Conservation (phyloP, 1,140 invertebrate species). For the Thalassaphorura encarpata region DNA sequence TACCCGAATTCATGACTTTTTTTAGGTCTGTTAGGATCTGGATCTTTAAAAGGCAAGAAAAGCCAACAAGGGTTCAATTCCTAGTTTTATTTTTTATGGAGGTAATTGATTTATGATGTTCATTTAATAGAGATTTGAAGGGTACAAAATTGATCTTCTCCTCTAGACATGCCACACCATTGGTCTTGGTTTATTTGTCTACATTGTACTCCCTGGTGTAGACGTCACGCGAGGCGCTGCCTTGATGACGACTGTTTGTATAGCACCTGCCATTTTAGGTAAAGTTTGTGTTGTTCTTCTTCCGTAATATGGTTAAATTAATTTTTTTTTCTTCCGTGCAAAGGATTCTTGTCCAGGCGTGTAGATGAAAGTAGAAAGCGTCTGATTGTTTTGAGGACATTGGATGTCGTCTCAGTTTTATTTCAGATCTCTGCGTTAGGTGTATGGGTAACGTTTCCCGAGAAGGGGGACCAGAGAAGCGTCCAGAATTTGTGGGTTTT, state of each 20-base stretch:
- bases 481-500: conserved; percentile 37
- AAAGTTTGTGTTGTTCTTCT: background rate
- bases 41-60: conserved; percentile 37
- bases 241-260: conserved; percentile 44
- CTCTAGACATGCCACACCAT: conserved; percentile 42
- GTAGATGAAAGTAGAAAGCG: background rate
- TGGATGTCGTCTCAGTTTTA: conserved; percentile 36
- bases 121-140: no score
- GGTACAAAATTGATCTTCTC: no score
- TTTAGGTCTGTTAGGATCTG: conserved; percentile 39
- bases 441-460: conserved; percentile 19
- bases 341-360: conserved; percentile 26
- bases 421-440: conserved; percentile 30
- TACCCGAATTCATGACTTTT: conserved; percentile 40
- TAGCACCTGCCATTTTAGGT: conserved; percentile 43
- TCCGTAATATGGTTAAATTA: no score
- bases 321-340: conserved; percentile 23
- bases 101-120: no score
- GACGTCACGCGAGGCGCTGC: conserved; percentile 43
- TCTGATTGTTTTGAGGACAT: conserved; percentile 11
- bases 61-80: conserved; percentile 13
- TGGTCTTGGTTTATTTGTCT: conserved; percentile 44
- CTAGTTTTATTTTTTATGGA: conserved; percentile 18
- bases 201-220: conserved; percentile 43
- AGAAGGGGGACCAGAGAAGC: no score